A percentile compares a stretch with the other conserved stretches of the same genome.
phyloP scores from a whole-genome alignment of 2,113 vertebrate species.

The Cricetomys ansorgei region DNA sequence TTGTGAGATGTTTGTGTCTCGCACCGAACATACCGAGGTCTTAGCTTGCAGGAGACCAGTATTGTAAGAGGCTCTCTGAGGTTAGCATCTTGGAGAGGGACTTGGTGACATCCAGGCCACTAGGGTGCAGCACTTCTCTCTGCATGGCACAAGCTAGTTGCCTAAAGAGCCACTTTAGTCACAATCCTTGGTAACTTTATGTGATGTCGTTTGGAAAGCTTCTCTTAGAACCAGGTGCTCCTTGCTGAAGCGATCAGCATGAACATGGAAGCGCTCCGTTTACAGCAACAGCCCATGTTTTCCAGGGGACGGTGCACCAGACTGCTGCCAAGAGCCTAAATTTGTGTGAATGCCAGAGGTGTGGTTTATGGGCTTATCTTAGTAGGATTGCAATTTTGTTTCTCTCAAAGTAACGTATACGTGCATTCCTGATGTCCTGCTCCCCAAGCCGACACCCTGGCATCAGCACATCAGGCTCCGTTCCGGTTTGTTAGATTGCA shows the following conservation, averaged over 20 bases:
- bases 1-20: background rate
- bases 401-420: background rate
- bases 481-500: constrained; percentile 20
- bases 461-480: background rate
- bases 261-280: too few relatives aligned
- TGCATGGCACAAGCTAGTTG: background rate
- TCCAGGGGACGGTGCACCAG: background rate
- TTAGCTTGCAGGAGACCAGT: background rate
- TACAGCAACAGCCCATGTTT: background rate
- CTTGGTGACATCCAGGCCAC: background rate
- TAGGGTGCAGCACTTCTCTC: constrained; percentile 52
- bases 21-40: background rate
- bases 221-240: background rate
- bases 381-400: background rate
- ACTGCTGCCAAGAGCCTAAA: too few relatives aligned
- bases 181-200: background rate
- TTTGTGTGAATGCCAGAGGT: background rate
- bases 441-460: background rate
- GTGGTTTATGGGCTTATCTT: background rate
- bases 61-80: background rate
- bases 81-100: background rate
- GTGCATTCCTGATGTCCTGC: background rate
- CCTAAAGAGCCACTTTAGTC: background rate
- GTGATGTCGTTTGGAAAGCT: background rate
- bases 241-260: background rate